Evolutionary conservation across 1,140 invertebrate genomes (phyloP), one percentile per base, ranked within the genome.

Genomic region (Drosophila pectinifera): DNA sequence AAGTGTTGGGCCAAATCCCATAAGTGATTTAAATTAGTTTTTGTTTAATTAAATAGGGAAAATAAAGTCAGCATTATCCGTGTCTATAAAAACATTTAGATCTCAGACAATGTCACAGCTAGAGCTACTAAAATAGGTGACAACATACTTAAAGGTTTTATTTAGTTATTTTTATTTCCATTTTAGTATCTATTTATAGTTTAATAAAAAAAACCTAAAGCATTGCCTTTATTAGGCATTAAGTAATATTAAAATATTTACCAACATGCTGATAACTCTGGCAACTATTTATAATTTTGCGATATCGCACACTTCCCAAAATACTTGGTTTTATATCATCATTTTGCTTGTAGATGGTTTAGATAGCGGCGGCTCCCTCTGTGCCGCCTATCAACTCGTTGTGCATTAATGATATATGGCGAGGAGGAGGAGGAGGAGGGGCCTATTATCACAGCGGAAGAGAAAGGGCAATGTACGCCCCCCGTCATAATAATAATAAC

Each of bases 391-490:
- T 56, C 11, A 41, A 26, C 36, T 38, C n/a, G 6, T 28, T 38
- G 6, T 28, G 38, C 28, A 56, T 56, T 28, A 56, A 41, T 14
- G 36, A 5, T 38, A 26, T 26, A n/a, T 4, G 13, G 48, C 24
- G 10, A 2, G 16, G 45, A 24, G 24, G 20, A 13, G 28, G 14
- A 20, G 18, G 28, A 7, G 31, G 16, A 13, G 31, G 1, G 8
- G 28, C n/a, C n/a, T n/a, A n/a, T n/a, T n/a, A n/a, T n/a, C n/a
- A n/a, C n/a, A n/a, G 28, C 28, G n/a, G 28, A 56, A 49, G 49
- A 51, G 31, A 51, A 51, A 34, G 59, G 54, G 59, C 34, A 62
- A 62, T 62, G 54, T 41, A 62, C 59, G 36, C 55, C 53, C 24
- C 53, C 59, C 26, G 56, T 26, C 26, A 38, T 56, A 55, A 61